These are phyloP conservation scores for Psix sp. DNA, from an alignment of 1,140 invertebrate genomes.

Conservation along the genomic window DNA sequence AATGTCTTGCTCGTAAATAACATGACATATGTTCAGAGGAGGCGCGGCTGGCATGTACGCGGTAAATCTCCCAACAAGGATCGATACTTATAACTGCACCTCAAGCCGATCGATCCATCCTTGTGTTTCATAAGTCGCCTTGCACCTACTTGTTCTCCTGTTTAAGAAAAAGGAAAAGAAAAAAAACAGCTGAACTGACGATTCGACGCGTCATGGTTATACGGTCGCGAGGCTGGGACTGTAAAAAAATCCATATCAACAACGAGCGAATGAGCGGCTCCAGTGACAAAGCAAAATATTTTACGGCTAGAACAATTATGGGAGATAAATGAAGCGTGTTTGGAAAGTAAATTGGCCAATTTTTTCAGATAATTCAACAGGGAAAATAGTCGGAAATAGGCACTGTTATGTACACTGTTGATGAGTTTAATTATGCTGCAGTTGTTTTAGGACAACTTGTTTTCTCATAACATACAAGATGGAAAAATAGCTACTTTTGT, in stretches of 20 bases:
- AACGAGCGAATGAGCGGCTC: constrained; percentile 10
- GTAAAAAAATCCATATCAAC: constrained; percentile 37
- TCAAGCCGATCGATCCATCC: constrained; percentile 56
- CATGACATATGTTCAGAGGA: constrained; percentile 72
- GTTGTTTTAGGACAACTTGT: no score
- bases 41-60: constrained; percentile 69
- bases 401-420: background rate
- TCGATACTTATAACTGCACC: constrained; percentile 65
- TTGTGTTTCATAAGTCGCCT: constrained; percentile 53
- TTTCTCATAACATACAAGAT: no score
- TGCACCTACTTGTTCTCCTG: constrained; percentile 54
- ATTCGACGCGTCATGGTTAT: constrained; percentile 48
- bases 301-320: constrained; percentile 34
- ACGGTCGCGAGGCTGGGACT: constrained; percentile 3
- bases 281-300: constrained; percentile 40
- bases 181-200: constrained; percentile 38
- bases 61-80: constrained; percentile 69
- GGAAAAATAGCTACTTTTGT: no score
- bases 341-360: constrained; percentile 28
- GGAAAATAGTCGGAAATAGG: background rate
- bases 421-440: background rate
- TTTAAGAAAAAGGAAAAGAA: constrained; percentile 51
- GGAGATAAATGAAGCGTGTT: constrained; percentile 28
- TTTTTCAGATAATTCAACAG: constrained; percentile 20
- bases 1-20: constrained; percentile 74